Conservation (phyloP, 2,113 vertebrate genomes). For the Prietella phreatophila region DNA sequence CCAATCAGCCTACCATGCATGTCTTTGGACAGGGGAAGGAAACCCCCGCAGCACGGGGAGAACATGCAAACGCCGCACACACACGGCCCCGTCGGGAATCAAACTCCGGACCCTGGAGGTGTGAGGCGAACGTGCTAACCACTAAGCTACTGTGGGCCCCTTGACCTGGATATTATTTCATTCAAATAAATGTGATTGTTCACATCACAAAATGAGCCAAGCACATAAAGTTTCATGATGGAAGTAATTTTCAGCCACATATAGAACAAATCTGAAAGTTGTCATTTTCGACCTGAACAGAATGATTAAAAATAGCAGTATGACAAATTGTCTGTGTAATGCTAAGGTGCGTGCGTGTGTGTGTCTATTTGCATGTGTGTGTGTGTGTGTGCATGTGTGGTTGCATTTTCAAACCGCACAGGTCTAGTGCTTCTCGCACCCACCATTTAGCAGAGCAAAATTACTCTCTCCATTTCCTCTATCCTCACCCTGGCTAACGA, state of each 20-base stretch:
- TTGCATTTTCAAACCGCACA: neutral
- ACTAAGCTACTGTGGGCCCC: too few species aligned
- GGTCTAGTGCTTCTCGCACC: neutral
- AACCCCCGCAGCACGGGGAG: too few species aligned
- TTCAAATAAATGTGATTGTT: neutral
- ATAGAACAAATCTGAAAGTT: neutral
- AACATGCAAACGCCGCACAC: too few species aligned
- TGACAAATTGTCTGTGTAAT: neutral
- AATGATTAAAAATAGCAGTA: neutral
- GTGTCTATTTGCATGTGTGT: neutral
- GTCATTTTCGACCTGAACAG: neutral
- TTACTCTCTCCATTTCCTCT: conserved; percentile 24
- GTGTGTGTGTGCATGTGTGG: neutral
- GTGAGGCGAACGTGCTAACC: too few species aligned
- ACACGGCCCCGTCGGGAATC: too few species aligned
- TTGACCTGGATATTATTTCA: neutral
- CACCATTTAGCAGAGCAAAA: conserved; percentile 14
- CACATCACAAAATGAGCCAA: neutral
- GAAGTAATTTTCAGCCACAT: neutral
- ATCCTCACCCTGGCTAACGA: conserved; percentile 27
- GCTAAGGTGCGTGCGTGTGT: neutral
- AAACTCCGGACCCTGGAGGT: too few species aligned
- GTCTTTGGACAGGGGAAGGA: too few species aligned
- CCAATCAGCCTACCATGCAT: too few species aligned
- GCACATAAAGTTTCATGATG: neutral